Percentiles rank a stretch among this genome's conserved stretches.
Evolutionary conservation across 2,888 invertebrate species (phyloP).

Genomic region (Mylabris sibirica): DNA sequence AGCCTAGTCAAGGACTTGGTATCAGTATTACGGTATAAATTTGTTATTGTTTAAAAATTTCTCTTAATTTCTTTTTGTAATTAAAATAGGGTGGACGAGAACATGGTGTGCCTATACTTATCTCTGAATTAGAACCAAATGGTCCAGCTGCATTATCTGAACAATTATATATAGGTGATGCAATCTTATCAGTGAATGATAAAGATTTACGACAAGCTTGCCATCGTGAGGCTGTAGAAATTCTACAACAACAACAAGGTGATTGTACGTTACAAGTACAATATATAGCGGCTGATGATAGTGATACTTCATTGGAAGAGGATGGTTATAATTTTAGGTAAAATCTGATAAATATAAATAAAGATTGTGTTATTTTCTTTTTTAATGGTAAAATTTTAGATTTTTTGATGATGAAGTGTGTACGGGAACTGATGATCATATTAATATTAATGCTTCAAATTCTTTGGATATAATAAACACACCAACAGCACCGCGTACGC

Average conservation of each 20-base stretch:
- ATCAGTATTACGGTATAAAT: constrained; percentile 80
- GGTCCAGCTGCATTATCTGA: constrained; percentile 80
- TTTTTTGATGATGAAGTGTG: constrained; percentile 62
- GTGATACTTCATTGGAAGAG: constrained; percentile 71
- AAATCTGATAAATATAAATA: constrained; percentile 30
- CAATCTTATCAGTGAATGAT: constrained; percentile 82
- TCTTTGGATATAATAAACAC: constrained; percentile 65
- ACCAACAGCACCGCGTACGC: constrained; percentile 73
- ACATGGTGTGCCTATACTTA: constrained; percentile 85
- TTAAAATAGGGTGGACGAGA: constrained; percentile 78
- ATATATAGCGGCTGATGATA: constrained; percentile 74
- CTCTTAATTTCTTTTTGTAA: not conserved
- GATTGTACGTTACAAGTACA: constrained; percentile 80
- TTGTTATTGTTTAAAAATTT: not conserved
- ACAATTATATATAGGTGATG: constrained; percentile 82
- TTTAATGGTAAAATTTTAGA: constrained; percentile 44
- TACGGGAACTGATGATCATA: constrained; percentile 52
- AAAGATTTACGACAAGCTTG: constrained; percentile 78
- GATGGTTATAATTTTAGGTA: constrained; percentile 66
- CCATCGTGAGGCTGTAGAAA: constrained; percentile 82
- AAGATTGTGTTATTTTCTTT: too few species aligned
- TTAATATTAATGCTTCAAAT: constrained; percentile 56
- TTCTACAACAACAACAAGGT: constrained; percentile 79
- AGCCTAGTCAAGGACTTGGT: constrained; percentile 81
- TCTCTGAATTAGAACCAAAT: constrained; percentile 81